phyloP scores from a whole-genome alignment of 2,888 invertebrate genomes.

The Mythimna impura region DNA sequence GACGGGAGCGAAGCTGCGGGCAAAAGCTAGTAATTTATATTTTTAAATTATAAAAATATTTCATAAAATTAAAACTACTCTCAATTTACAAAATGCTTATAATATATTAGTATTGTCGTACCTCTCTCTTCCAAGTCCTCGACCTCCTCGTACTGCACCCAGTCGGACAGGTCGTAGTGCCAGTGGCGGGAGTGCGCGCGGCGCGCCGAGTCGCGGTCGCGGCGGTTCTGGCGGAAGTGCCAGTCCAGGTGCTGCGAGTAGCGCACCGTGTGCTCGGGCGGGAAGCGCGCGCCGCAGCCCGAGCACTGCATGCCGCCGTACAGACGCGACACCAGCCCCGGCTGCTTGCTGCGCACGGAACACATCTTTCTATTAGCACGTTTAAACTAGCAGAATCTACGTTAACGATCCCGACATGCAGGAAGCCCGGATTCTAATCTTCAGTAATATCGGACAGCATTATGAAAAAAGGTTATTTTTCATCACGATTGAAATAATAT shows the following conservation, averaged over 20 bases:
- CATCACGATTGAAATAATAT: too few species aligned
- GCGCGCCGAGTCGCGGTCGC: constrained; percentile 95
- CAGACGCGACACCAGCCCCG: constrained; percentile 92
- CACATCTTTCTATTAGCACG: too few species aligned
- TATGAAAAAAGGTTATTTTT: too few species aligned
- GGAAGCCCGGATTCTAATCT: too few species aligned
- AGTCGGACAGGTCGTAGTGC: constrained; percentile 97
- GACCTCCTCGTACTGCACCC: constrained; percentile 98
- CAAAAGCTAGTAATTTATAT: too few species aligned
- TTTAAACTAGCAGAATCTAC: too few species aligned
- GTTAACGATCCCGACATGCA: too few species aligned
- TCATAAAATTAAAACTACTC: too few species aligned
- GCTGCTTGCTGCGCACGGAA: constrained; percentile 91
- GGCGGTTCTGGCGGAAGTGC: constrained; percentile 98
- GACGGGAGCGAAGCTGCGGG: too few species aligned
- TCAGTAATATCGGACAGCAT: too few species aligned
- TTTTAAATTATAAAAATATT: too few species aligned
- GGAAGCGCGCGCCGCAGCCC: constrained; percentile 98
- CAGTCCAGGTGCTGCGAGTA: constrained; percentile 99
- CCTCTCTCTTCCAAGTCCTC: constrained; percentile 97
- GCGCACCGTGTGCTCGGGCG: constrained; percentile 96
- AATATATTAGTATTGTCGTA: constrained; percentile 65
- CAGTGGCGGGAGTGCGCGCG: constrained; percentile 96
- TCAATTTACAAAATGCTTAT: too few species aligned
- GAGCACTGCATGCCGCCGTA: constrained; percentile 99